phyloP scores from a whole-genome alignment of 2,888 invertebrate species.

The Plebejus anna region DNA sequence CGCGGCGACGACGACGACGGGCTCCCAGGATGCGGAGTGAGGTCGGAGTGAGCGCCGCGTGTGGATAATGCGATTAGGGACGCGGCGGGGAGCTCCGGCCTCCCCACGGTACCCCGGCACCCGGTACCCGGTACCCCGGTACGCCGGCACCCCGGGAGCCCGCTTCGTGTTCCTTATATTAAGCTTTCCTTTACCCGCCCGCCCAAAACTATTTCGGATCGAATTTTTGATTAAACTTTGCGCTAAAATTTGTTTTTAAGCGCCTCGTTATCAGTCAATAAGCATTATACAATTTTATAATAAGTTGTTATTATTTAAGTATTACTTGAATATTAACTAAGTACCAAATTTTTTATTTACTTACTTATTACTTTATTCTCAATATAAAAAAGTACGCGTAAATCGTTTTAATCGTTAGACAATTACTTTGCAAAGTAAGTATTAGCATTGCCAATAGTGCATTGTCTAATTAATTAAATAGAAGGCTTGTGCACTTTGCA shows the following conservation, averaged over 20 bases:
- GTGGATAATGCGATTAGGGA: constrained; percentile 63
- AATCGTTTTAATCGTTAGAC: not conserved
- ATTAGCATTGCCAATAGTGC: not conserved
- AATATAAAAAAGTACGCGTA: not conserved
- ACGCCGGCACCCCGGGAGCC: constrained; percentile 40
- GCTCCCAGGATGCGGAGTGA: constrained; percentile 54
- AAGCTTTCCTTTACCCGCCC: constrained; percentile 47
- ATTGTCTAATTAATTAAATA: constrained; percentile 17
- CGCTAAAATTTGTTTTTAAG: not conserved
- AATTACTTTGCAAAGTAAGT: not conserved
- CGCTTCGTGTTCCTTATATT: constrained; percentile 42
- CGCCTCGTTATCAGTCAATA: not conserved
- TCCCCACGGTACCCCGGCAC: constrained; percentile 40
- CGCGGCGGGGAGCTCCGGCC: constrained; percentile 44
- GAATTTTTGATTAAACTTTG: not conserved
- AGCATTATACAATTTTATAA: not conserved
- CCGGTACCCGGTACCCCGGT: constrained; percentile 38
- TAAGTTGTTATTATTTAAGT: not conserved
- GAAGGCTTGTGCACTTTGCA: not conserved
- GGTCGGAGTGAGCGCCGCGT: constrained; percentile 53
- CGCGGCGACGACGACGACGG: constrained; percentile 37
- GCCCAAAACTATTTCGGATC: constrained; percentile 15
- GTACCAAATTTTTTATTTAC: not conserved
- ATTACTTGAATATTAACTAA: not conserved
- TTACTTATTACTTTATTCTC: not conserved